These are phyloP conservation scores for Sphenopsis melanotis DNA, from an alignment of 2,797 vertebrate species.

Conservation along the genomic window DNA sequence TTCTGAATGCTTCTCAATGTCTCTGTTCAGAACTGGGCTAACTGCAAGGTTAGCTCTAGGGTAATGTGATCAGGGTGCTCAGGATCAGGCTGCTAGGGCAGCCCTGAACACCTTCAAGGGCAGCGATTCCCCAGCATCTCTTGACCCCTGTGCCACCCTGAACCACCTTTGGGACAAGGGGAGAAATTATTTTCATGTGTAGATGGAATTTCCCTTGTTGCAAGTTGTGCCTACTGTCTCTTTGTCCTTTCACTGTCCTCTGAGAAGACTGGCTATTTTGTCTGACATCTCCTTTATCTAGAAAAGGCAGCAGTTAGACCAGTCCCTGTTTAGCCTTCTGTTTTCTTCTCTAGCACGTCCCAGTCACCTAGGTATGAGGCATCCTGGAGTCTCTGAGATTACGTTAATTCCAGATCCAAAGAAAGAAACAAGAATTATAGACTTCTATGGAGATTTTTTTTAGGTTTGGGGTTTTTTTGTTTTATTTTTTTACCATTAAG, in stretches of 20 bases:
- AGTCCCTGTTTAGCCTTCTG: neutral
- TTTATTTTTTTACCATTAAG: neutral
- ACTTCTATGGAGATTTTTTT: neutral
- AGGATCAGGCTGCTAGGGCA: neutral
- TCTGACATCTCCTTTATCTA: neutral
- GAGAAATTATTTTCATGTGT: neutral
- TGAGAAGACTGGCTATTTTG: neutral
- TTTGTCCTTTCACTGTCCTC: neutral
- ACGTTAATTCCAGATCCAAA: neutral
- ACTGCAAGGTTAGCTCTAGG: neutral
- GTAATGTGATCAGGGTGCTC: neutral
- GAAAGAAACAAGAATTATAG: neutral
- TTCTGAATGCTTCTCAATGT: neutral
- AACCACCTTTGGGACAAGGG: neutral
- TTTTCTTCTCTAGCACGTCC: neutral
- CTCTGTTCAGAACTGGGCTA: neutral
- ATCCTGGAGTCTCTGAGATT: neutral
- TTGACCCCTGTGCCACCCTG: neutral
- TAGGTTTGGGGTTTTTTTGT: accelerated
- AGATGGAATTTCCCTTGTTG: neutral
- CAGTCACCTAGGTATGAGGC: neutral
- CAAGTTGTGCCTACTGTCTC: neutral
- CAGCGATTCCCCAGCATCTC: neutral
- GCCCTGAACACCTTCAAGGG: neutral
- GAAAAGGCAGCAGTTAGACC: neutral